Percentiles rank a stretch among this genome's conserved stretches.
These are phyloP conservation scores for Listronotus bonariensis DNA, from an alignment of 1,140 invertebrate genomes.

Conservation along the genomic window DNA sequence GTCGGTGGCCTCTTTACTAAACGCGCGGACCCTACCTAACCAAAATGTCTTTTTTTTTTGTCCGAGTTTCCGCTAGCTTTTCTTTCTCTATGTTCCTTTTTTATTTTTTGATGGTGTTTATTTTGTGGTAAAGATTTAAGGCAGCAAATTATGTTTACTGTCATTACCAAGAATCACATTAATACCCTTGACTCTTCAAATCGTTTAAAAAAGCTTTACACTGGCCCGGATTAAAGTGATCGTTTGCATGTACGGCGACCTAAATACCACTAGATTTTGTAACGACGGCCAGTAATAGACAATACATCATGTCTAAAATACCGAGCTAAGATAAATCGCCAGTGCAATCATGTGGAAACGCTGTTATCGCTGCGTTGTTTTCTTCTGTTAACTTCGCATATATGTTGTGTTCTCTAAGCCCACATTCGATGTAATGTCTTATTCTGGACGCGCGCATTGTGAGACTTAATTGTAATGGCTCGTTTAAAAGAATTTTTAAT, in stretches of 20 bases:
- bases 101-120: no score
- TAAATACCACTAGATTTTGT: slow-evolving; percentile 50
- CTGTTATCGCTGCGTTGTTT: slow-evolving; percentile 28
- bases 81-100: no score
- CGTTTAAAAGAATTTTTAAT: background rate
- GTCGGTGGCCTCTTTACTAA: no score
- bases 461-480: slow-evolving; percentile 4
- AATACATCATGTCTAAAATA: slow-evolving; percentile 49
- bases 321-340: slow-evolving; percentile 47
- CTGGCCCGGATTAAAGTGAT: slow-evolving; percentile 21
- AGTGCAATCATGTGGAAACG: slow-evolving; percentile 49
- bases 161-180: no score
- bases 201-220: slow-evolving; percentile 11
- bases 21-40: no score
- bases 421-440: slow-evolving; percentile 16
- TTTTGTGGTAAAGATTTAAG: no score
- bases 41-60: no score
- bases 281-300: slow-evolving; percentile 47
- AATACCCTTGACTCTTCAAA: slow-evolving; percentile 18
- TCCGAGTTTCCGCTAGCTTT: no score
- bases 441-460: slow-evolving; percentile 5
- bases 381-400: slow-evolving; percentile 26
- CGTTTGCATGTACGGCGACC: slow-evolving; percentile 36
- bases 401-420: slow-evolving; percentile 14
- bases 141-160: no score